Conservation (phyloP, 2,888 invertebrate species). For the Lingula anatina region DNA sequence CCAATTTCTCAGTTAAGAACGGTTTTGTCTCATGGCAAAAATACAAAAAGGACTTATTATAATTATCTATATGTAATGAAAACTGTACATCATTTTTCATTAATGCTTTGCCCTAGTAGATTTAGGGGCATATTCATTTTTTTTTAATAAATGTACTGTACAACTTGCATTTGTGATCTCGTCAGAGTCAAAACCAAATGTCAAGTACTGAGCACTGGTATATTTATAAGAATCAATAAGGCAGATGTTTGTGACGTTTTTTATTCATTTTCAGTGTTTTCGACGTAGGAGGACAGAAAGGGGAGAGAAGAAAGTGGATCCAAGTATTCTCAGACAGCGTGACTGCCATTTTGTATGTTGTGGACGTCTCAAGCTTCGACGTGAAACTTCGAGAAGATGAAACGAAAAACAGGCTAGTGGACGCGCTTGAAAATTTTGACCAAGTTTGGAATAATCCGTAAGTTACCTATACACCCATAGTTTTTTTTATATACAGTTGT, state of each 20-base stretch:
- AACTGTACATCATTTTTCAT: too few relatives aligned
- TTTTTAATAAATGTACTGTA: too few relatives aligned
- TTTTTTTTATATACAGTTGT: too few relatives aligned
- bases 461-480: too few relatives aligned
- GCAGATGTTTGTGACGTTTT: too few relatives aligned
- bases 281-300: conserved; percentile 79
- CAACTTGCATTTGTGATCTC: too few relatives aligned
- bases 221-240: too few relatives aligned
- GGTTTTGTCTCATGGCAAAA: not conserved
- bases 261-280: too few relatives aligned
- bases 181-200: too few relatives aligned
- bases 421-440: conserved; percentile 68
- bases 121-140: too few relatives aligned
- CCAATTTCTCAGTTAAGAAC: not conserved
- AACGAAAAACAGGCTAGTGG: conserved; percentile 66
- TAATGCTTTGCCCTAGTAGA: too few relatives aligned
- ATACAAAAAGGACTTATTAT: not conserved
- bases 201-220: too few relatives aligned
- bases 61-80: not conserved
- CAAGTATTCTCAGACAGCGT: conserved; percentile 79
- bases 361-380: conserved; percentile 77
- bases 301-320: conserved; percentile 79
- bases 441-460: conserved; percentile 75
- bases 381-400: conserved; percentile 69
- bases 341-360: conserved; percentile 73